Evolutionary conservation across 2,797 vertebrate genomes (phyloP).

Genomic region (Aeoliscus strigatus): DNA sequence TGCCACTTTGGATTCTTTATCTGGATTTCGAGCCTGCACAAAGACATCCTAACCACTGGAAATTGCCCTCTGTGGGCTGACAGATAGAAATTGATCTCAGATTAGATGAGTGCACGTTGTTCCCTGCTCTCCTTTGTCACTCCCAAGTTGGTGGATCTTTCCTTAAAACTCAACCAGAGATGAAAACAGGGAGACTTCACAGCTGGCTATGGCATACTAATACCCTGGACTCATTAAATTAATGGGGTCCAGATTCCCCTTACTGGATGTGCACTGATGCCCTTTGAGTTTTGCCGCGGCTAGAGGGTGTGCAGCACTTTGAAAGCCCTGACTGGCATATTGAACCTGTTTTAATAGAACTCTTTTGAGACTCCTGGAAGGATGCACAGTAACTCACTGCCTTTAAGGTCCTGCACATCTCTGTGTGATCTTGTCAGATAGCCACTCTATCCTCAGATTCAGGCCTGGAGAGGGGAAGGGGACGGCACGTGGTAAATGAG

Average conservation of each 20-base stretch:
- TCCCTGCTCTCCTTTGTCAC: conserved; percentile 64
- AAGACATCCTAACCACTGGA: conserved; percentile 64
- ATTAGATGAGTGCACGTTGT: conserved; percentile 61
- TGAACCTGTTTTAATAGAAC: conserved; percentile 76
- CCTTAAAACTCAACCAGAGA: conserved; percentile 67
- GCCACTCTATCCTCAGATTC: conserved; percentile 64
- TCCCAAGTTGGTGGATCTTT: conserved; percentile 66
- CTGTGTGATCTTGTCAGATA: conserved; percentile 76
- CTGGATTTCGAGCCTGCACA: conserved; percentile 43
- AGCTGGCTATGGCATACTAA: conserved; percentile 77
- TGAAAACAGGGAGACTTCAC: conserved; percentile 67
- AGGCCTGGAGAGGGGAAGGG: conserved; percentile 55
- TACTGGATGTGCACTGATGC: conserved; percentile 68
- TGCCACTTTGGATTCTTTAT: conserved; percentile 51
- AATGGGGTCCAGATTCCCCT: conserved; percentile 75
- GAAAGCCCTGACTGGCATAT: conserved; percentile 80
- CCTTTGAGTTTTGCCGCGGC: conserved; percentile 80
- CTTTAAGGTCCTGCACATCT: conserved; percentile 75
- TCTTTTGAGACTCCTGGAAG: conserved; percentile 77
- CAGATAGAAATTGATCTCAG: conserved; percentile 66
- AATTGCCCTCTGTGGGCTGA: conserved; percentile 65
- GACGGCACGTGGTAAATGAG: conserved; percentile 67
- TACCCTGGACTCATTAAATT: conserved; percentile 78
- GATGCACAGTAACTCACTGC: conserved; percentile 73
- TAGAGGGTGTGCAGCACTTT: conserved; percentile 74